A percentile compares a stretch with the other conserved stretches of the same genome.
phyloP scores from a whole-genome alignment of 2,113 vertebrate genomes.

The Synchiropus splendidus region DNA sequence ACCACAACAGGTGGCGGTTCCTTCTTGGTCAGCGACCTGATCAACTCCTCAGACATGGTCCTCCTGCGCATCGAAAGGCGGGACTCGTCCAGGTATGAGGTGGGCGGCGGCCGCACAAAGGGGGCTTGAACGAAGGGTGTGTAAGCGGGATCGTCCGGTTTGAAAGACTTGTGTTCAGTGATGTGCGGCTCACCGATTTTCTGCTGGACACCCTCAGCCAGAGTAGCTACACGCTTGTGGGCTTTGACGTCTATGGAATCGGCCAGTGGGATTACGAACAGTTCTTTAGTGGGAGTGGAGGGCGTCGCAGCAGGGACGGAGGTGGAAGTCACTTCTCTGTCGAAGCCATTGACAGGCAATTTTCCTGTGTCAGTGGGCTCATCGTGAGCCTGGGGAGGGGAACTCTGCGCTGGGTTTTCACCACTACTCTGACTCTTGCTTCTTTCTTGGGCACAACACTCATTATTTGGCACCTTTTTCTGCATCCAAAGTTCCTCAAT shows the following conservation, averaged over 20 bases:
- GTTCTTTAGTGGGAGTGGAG: slow-evolving; percentile 3
- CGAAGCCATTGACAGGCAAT: slow-evolving; percentile 35
- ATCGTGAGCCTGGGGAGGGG: not conserved
- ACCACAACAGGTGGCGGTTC: not conserved
- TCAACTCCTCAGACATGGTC: slow-evolving; percentile 28
- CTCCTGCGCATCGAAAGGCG: slow-evolving; percentile 95
- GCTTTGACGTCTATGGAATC: slow-evolving; percentile 42
- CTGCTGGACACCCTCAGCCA: slow-evolving; percentile 41
- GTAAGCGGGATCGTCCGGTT: slow-evolving; percentile 41
- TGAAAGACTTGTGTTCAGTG: slow-evolving; percentile 56
- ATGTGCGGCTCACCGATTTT: slow-evolving; percentile 69
- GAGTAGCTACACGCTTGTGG: slow-evolving; percentile 12
- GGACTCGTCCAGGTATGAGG: slow-evolving; percentile 87
- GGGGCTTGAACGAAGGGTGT: slow-evolving; percentile 52
- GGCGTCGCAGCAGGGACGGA: too few species aligned
- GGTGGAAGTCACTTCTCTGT: too few species aligned
- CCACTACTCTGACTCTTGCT: not conserved
- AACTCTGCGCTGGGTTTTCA: too few species aligned
- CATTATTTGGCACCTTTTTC: slow-evolving; percentile 24
- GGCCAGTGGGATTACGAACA: not conserved
- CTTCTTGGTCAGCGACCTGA: slow-evolving; percentile 12
- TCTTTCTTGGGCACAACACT: slow-evolving; percentile 3
- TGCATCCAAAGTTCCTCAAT: slow-evolving; percentile 52
- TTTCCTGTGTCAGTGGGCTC: not conserved
- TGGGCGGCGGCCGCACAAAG: slow-evolving; percentile 80